Base-by-base conservation (phyloP, 1,140 invertebrate species). In the Papilio helenus region DNA sequence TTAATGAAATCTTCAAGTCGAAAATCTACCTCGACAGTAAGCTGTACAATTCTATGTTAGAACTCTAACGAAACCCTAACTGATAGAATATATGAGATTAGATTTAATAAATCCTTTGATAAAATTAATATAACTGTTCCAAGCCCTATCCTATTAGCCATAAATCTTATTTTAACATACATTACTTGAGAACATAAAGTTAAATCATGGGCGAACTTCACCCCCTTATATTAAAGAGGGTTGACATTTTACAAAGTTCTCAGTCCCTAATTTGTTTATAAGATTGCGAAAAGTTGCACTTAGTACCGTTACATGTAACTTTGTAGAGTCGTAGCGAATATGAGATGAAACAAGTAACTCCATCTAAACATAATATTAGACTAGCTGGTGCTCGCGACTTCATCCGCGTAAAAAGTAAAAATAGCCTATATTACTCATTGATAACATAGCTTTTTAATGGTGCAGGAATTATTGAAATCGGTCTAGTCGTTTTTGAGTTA, bases 211-310 rank as follows among this genome's bases (percentile, higher is more conserved):
- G 20, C 42, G 72, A 74, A 74, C 72, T 74, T 74, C 16, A 49
- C 42, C 51, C 23, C 84, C 88, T 89, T 90, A 89, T 85, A 86
- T 86, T 85, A 87, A 92, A 90, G 85, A 91, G 88, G 90, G 90
- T 90, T 90, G 89, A 92, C 89, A 89, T 81, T 90, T 88, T 83
- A 79, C 84, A 80, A 86, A 92, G 79, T 89, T 89, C 79, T 82
- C 81, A 83, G 84, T 86, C 84, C 88, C 90, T 86, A 92, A 88
- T 26, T 34, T 68, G 61, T 68, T 87, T 89, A 89, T 87, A 85
- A 88, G 83, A 81, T 81, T 76, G 79, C 80, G 80, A 86, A 84
- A 83, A 88, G 80, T 87, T 80, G 77, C 79, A 81, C 79, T 86
- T 83, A 87, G 85, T 87, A 87, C 87, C 79, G 81, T 81, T 39